Conservation (phyloP, 92 coral and sea anemone species). For the Palythoa grandis region DNA sequence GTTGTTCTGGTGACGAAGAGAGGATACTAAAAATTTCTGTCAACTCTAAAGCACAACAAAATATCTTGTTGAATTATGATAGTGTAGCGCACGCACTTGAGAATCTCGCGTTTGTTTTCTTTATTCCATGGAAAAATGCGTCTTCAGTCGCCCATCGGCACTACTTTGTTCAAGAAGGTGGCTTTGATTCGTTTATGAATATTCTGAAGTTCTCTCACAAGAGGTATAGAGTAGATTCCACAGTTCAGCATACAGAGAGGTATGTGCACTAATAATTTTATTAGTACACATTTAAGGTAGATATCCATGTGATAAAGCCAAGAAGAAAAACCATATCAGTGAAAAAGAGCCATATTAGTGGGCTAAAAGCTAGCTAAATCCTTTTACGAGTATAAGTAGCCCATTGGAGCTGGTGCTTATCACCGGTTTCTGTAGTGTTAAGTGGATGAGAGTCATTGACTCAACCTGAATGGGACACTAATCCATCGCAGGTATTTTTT, state of each 20-base stretch:
- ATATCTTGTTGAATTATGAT: slow-evolving; percentile 56
- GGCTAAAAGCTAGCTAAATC: no score
- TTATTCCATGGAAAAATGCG: slow-evolving; percentile 83
- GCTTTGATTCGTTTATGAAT: slow-evolving; percentile 74
- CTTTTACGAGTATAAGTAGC: no score
- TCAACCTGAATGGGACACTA: no score
- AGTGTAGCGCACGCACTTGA: slow-evolving; percentile 56
- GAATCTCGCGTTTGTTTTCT: slow-evolving; percentile 68
- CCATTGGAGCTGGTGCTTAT: no score
- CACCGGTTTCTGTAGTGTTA: no score
- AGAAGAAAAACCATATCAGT: no score
- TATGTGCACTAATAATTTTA: background rate
- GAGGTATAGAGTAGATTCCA: slow-evolving; percentile 40
- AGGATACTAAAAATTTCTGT: slow-evolving; percentile 12
- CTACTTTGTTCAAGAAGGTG: slow-evolving; percentile 88
- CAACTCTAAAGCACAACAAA: background rate
- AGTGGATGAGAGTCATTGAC: no score
- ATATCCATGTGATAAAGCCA: no score
- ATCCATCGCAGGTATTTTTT: no score
- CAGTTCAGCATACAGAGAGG: slow-evolving; percentile 17
- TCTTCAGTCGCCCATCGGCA: slow-evolving; percentile 77
- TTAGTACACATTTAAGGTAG: no score
- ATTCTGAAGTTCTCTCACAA: slow-evolving; percentile 64
- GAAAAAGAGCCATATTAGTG: no score
- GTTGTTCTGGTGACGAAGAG: slow-evolving; percentile 33